A percentile compares a stretch with the other conserved stretches of the same genome.
Evolutionary conservation across 2,113 vertebrate species (phyloP).

Genomic region (Nyctereutes procyonoides): DNA sequence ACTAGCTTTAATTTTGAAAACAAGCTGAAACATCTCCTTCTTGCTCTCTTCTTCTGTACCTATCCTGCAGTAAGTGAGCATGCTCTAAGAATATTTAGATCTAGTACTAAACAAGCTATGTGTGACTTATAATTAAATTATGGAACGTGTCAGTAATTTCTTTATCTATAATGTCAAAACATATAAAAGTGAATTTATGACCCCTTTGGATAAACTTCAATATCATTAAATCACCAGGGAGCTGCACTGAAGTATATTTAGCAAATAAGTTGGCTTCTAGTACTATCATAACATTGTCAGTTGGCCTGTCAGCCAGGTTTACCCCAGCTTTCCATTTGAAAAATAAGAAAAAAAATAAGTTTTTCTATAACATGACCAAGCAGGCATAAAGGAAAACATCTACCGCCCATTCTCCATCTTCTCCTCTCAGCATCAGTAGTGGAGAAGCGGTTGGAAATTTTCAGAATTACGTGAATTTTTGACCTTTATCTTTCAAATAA

Average conservation of each 20-base stretch:
- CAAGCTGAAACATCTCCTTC: neutral
- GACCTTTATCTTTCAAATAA: slow-evolving; percentile 46
- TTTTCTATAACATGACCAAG: neutral
- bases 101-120: neutral
- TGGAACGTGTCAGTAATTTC: neutral
- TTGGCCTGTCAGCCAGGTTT: neutral
- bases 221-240: neutral
- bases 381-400: neutral
- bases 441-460: neutral
- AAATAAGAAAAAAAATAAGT: slow-evolving; percentile 14
- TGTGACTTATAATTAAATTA: neutral
- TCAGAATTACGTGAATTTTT: slow-evolving; percentile 12
- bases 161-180: neutral
- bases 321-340: neutral
- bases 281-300: neutral
- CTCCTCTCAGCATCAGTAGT: neutral
- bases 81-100: neutral
- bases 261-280: neutral
- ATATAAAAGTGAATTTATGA: neutral
- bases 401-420: neutral
- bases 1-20: neutral
- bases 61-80: neutral
- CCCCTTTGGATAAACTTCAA: neutral
- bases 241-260: neutral
- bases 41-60: neutral